Percentiles rank a stretch among this genome's conserved stretches.
These are phyloP conservation scores for Amblyraja radiata DNA, from an alignment of 2,797 vertebrate genomes.

Conservation along the genomic window DNA sequence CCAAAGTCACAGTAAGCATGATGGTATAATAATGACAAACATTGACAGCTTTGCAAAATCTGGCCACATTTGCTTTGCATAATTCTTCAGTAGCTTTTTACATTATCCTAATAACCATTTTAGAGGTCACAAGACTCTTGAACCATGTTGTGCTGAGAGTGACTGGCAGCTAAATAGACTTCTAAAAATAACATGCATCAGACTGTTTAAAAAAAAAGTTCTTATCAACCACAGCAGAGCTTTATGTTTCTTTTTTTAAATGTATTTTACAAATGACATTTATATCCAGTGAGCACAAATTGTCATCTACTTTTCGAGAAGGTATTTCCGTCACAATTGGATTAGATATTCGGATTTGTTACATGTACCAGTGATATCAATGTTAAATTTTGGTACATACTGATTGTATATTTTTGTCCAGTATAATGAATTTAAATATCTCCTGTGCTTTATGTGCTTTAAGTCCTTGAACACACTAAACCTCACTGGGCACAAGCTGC, in stretches of 20 bases:
- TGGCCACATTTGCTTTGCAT: not conserved
- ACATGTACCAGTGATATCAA: not conserved
- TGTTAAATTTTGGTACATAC: not conserved
- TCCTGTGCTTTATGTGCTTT: not conserved
- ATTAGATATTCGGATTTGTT: not conserved
- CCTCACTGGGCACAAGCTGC: not conserved
- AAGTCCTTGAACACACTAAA: not conserved
- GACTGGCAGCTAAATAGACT: not conserved
- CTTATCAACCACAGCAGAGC: not conserved
- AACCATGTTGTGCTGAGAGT: not conserved
- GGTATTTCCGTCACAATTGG: not conserved
- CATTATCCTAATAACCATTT: not conserved
- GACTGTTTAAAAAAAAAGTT: not conserved
- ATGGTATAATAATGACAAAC: no score
- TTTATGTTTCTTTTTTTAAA: not conserved
- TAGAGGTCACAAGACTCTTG: not conserved
- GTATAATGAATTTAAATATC: not conserved
- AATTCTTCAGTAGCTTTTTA: not conserved
- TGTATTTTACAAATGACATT: not conserved
- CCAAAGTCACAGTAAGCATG: no score
- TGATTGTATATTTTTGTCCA: not conserved
- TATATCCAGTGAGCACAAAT: not conserved
- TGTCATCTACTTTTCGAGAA: not conserved
- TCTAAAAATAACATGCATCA: not conserved
- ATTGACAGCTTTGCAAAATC: no score